Evolutionary conservation across 2,113 vertebrate species (phyloP).

Genomic region (Formicarius rufipectus): DNA sequence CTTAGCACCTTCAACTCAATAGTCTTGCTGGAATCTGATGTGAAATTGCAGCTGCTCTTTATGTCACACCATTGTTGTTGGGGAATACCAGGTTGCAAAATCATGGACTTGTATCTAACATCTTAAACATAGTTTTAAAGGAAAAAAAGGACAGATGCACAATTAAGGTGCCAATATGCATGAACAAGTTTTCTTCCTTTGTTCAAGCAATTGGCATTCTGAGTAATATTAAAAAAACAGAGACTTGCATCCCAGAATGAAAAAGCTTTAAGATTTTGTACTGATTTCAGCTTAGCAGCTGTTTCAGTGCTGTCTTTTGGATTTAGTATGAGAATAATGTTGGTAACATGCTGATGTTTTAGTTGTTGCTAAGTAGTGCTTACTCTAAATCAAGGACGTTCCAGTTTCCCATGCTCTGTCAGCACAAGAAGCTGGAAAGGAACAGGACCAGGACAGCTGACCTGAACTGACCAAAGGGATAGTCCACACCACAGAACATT

Average conservation of each 20-base stretch:
- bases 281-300: not conserved
- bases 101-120: not conserved
- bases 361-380: not conserved
- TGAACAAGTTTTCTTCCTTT: not conserved
- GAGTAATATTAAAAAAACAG: not conserved
- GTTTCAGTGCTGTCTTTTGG: not conserved
- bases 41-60: not conserved
- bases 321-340: not conserved
- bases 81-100: not conserved
- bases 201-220: not conserved
- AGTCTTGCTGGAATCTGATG: not conserved
- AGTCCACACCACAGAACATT: not conserved
- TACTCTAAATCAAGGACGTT: not conserved
- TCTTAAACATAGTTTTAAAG: not conserved
- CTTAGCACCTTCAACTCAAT: not conserved
- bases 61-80: not conserved
- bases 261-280: not conserved
- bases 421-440: not conserved
- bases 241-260: not conserved
- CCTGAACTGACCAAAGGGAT: not conserved
- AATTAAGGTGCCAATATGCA: not conserved
- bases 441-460: not conserved
- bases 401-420: not conserved
- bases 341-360: not conserved
- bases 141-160: not conserved